phyloP scores from a whole-genome alignment of 2,888 invertebrate species.

The Drosophila imparisetae region DNA sequence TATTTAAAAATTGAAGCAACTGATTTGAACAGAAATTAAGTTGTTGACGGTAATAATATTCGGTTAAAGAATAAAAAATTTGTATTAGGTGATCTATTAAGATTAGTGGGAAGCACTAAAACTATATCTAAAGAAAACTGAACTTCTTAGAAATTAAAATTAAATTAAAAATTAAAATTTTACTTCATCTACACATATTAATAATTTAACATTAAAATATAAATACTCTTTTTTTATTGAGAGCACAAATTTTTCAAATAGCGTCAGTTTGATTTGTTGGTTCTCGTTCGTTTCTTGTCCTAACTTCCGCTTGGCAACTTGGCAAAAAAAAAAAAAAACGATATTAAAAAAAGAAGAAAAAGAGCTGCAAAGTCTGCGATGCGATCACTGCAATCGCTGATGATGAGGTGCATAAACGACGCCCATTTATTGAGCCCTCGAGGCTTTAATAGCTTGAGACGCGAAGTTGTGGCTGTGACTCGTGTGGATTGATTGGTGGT shows the following conservation, averaged over 20 bases:
- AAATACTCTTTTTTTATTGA: slow-evolving; percentile 3
- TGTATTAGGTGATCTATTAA: not conserved
- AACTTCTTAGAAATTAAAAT: not conserved
- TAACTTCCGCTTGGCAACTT: slow-evolving; percentile 72
- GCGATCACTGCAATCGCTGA: slow-evolving; percentile 77
- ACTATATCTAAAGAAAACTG: not conserved
- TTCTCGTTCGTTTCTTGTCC: slow-evolving; percentile 31
- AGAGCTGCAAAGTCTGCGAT: slow-evolving; percentile 53
- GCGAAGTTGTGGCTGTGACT: slow-evolving; percentile 14
- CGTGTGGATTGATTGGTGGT: slow-evolving; percentile 30
- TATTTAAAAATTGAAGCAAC: slow-evolving; percentile 11
- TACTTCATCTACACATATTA: not conserved
- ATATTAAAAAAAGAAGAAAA: slow-evolving; percentile 23
- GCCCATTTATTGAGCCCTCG: slow-evolving; percentile 80
- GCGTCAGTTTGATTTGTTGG: not conserved
- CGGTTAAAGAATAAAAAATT: not conserved
- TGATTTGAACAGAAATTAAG: slow-evolving; percentile 36
- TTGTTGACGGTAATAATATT: slow-evolving; percentile 20
- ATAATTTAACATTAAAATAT: not conserved
- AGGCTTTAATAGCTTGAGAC: slow-evolving; percentile 66
- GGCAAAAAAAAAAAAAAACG: slow-evolving; percentile 15
- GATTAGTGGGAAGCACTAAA: not conserved
- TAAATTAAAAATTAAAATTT: too few species aligned
- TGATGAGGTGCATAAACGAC: slow-evolving; percentile 81
- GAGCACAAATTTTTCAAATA: slow-evolving; percentile 11